A percentile compares a stretch with the other conserved stretches of the same genome.
phyloP scores from a whole-genome alignment of 2,888 invertebrate genomes.

The Spodoptera exigua region DNA sequence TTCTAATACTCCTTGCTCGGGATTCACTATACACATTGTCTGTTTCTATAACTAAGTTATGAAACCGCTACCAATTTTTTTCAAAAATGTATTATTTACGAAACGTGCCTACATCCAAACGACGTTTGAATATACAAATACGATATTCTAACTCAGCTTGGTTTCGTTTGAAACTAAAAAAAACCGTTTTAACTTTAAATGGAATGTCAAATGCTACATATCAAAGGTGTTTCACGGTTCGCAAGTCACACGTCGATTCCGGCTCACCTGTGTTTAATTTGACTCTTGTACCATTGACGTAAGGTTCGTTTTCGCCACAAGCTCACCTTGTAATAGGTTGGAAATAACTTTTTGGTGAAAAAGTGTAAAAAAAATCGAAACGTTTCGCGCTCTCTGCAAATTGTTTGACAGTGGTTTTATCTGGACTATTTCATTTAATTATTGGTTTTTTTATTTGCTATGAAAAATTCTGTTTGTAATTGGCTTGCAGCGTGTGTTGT shows the following conservation, averaged over 20 bases:
- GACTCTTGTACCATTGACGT: not conserved
- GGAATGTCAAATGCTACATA: constrained; percentile 55
- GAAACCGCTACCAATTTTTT: no score
- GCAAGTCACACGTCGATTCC: constrained; percentile 16
- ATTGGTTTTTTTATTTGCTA: constrained; percentile 11
- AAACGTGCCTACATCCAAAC: no score
- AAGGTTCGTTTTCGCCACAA: constrained; percentile 16
- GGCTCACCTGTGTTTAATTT: not conserved
- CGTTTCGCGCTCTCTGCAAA: constrained; percentile 37
- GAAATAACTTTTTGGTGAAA: constrained; percentile 29
- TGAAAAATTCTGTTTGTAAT: constrained; percentile 9
- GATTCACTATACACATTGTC: no score
- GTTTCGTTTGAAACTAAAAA: constrained; percentile 10
- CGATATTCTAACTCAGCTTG: constrained; percentile 17
- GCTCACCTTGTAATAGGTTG: constrained; percentile 10
- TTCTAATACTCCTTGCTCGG: no score
- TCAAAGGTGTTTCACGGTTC: constrained; percentile 51
- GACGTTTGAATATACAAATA: not conserved
- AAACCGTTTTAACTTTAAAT: constrained; percentile 45
- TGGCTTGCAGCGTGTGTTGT: not conserved
- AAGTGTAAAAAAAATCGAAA: constrained; percentile 26
- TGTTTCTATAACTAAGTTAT: no score
- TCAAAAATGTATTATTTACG: no score
- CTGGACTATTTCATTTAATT: constrained; percentile 44
- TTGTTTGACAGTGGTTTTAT: constrained; percentile 47